Evolutionary conservation across 2,888 invertebrate species (phyloP), one percentile per base, ranked within the genome.

Genomic region (Agonopterix subpropinquella): DNA sequence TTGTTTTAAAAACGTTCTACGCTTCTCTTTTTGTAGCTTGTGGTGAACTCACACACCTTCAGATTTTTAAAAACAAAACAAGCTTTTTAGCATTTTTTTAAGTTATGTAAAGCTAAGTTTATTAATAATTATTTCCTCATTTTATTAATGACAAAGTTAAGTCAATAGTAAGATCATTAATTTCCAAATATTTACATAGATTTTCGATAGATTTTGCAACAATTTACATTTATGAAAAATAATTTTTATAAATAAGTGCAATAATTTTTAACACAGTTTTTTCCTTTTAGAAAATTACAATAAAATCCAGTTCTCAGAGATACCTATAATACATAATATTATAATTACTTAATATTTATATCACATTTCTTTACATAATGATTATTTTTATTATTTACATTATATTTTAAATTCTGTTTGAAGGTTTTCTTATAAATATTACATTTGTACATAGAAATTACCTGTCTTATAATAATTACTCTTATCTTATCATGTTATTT

Each of bases 301-400:
- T 50, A 50, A 54, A 51, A 41, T 48, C 43, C 46, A 47, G 46
- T 50, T 51, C 49, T 39, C 50, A 48, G 49, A 48, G 41, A 39
- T 39, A 39, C 43, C 48, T 36, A 49, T 28, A 42, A 36, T 47
- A 41, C 45, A 18, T 11, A 46, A 44, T 55, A 47, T 45, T 43
- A 42, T 50, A 53, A 41, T 54, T 56, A 54, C 43, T 53, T 47
- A 36, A 49, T n/a, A 67, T 59, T 71, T 76, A 76, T 76, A 76
- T 76, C 76, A 76, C 76, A 76, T 71, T 72, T 71, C 59, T 70
- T 73, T 73, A 72, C 71, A 73, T 39, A 39, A 39, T n/a, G 39
- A 39, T 62, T 57, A 49, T 59, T 53, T 61, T 59, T 58, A 59
- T 51, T 62, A 64, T 67, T 56, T 66, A 60, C 65, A 66, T 52